These are phyloP conservation scores for Nymphicus hollandicus DNA, from an alignment of 2,113 vertebrate genomes.

Conservation along the genomic window DNA sequence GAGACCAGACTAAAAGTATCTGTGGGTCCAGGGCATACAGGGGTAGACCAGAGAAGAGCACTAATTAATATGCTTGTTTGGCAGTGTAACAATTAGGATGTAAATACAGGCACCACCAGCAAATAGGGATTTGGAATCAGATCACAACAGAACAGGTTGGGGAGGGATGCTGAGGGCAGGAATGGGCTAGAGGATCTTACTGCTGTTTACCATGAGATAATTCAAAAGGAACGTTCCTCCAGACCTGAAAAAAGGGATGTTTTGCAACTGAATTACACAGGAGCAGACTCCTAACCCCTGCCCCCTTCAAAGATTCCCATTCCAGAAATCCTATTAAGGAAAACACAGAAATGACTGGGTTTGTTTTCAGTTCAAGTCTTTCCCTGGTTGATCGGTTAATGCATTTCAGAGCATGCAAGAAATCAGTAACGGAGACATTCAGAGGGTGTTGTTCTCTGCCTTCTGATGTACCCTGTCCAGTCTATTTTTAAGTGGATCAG, in stretches of 20 bases:
- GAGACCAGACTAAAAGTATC: neutral
- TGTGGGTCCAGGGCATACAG: neutral
- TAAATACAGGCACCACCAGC: neutral
- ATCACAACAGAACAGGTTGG: neutral
- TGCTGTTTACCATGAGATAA: neutral
- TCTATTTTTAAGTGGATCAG: neutral
- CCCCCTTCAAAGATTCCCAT: neutral
- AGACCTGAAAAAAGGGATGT: neutral
- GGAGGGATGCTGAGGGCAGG: neutral
- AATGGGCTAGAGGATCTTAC: neutral
- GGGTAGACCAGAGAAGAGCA: neutral
- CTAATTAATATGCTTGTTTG: neutral
- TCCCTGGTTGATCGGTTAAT: fast-evolving
- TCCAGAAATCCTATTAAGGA: neutral
- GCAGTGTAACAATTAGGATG: neutral
- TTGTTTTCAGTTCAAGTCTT: neutral
- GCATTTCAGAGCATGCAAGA: neutral
- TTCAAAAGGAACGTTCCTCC: neutral
- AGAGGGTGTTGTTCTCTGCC: neutral
- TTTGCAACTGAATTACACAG: neutral
- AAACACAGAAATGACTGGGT: neutral
- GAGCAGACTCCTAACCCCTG: neutral
- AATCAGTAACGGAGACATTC: fast-evolving
- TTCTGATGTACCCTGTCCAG: neutral
- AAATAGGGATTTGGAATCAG: neutral